Percentiles rank a stretch among this genome's conserved stretches.
phyloP scores from a whole-genome alignment of 2,113 vertebrate species.

The Hassar affinis region DNA sequence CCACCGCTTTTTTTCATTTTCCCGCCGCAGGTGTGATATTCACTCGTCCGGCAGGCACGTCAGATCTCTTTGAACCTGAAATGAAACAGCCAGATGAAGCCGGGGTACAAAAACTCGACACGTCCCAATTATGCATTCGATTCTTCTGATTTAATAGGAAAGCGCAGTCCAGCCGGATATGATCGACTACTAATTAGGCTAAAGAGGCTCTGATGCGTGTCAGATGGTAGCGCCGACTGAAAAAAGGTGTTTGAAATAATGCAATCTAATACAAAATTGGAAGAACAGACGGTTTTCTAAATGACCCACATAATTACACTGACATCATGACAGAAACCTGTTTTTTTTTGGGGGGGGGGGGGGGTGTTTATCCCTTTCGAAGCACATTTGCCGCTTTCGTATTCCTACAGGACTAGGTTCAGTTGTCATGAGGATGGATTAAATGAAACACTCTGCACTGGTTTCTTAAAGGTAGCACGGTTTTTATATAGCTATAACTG shows the following conservation, averaged over 20 bases:
- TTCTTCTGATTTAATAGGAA: slow-evolving; percentile 14
- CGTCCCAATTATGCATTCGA: slow-evolving; percentile 33
- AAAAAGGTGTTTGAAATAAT: not conserved
- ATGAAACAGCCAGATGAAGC: slow-evolving; percentile 48
- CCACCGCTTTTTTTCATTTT: not conserved
- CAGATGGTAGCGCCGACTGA: not conserved
- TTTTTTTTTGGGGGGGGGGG: too few species aligned
- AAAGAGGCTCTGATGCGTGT: not conserved
- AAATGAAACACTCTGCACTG: not conserved
- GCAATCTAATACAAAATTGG: not conserved
- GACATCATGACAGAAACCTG: not conserved
- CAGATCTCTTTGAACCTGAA: slow-evolving; percentile 74
- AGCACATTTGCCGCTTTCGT: not conserved
- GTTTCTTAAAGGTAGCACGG: not conserved
- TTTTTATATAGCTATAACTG: too few species aligned
- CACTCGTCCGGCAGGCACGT: slow-evolving; percentile 33
- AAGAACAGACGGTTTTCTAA: not conserved
- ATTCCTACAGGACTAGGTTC: not conserved
- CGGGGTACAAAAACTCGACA: slow-evolving; percentile 29
- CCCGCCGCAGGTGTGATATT: slow-evolving; percentile 38
- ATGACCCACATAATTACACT: not conserved
- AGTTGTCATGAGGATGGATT: not conserved
- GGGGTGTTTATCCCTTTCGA: too few species aligned
- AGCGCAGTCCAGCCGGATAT: not conserved
- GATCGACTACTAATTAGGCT: not conserved